phyloP scores from a whole-genome alignment of 2,797 vertebrate species.

The Spinus pinus region DNA sequence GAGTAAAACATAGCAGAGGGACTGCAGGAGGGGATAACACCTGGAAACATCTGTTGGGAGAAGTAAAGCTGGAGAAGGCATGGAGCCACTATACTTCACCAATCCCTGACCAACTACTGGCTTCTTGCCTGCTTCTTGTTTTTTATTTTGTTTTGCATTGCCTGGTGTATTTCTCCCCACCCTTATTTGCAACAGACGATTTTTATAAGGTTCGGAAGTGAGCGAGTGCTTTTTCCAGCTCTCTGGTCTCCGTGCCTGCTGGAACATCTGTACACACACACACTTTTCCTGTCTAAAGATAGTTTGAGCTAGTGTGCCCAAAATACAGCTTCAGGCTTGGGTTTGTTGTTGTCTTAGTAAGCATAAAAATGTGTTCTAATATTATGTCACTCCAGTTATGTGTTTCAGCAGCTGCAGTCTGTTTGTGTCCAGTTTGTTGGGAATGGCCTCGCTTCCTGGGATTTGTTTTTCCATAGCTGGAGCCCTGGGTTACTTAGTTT shows the following conservation, averaged over 20 bases:
- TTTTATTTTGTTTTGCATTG: background rate
- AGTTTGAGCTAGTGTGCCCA: slow-evolving; percentile 17
- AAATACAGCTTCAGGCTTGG: slow-evolving; percentile 14
- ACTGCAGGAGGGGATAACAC: background rate
- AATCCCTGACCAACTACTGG: background rate
- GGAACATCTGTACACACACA: slow-evolving; percentile 34
- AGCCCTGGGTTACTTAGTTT: slow-evolving; percentile 18
- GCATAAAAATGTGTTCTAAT: slow-evolving; percentile 51
- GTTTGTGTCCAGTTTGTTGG: slow-evolving; percentile 11
- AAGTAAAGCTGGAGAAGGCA: background rate
- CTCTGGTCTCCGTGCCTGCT: background rate
- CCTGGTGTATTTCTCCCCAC: background rate
- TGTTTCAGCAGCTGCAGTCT: slow-evolving; percentile 39
- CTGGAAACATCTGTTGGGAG: background rate
- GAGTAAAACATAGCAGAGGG: background rate
- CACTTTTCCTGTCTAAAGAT: slow-evolving; percentile 53
- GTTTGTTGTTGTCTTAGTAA: slow-evolving; percentile 60
- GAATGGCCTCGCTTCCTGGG: background rate
- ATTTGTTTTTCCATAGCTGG: slow-evolving; percentile 28
- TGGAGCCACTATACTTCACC: background rate
- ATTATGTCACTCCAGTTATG: background rate
- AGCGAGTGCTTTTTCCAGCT: background rate
- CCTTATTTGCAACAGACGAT: background rate
- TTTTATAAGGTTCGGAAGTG: background rate
- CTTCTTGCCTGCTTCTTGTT: background rate